A percentile compares a stretch with the other conserved stretches of the same genome.
Conservation (phyloP, 2,113 vertebrate species). For the Oncorhynchus keta region DNA sequence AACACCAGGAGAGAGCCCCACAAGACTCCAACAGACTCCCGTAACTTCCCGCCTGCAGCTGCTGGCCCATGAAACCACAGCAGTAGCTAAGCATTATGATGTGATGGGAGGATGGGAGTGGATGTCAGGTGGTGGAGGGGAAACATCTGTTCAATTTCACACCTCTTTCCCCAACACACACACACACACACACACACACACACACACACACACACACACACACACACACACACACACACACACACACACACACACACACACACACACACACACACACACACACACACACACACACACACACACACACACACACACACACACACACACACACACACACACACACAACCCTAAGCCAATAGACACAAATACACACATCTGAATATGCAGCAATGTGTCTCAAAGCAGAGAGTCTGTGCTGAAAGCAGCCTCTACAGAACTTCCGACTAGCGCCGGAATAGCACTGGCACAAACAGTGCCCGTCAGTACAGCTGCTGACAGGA, state of each 20-base stretch:
- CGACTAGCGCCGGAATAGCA: background rate
- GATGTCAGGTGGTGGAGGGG: constrained; percentile 35
- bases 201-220: background rate
- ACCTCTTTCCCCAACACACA: constrained; percentile 22
- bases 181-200: background rate
- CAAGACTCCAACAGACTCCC: constrained; percentile 25
- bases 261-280: background rate
- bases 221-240: background rate
- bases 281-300: constrained; percentile 9
- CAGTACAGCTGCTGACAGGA: background rate
- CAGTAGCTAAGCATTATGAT: constrained; percentile 40
- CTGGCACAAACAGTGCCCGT: background rate
- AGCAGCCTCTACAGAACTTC: background rate
- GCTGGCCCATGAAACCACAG: constrained; percentile 7
- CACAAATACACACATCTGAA: background rate
- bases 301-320: background rate
- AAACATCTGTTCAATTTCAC: constrained; percentile 64
- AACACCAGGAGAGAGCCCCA: constrained; percentile 13
- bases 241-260: background rate
- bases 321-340: constrained; percentile 1
- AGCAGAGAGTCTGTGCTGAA: background rate
- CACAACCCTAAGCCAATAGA: constrained; percentile 23
- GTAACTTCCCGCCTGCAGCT: constrained; percentile 14
- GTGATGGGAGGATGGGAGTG: constrained; percentile 36
- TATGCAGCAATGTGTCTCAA: background rate